Evolutionary conservation across 1,140 invertebrate species (phyloP).

Genomic region (Drosophila kepulauana): DNA sequence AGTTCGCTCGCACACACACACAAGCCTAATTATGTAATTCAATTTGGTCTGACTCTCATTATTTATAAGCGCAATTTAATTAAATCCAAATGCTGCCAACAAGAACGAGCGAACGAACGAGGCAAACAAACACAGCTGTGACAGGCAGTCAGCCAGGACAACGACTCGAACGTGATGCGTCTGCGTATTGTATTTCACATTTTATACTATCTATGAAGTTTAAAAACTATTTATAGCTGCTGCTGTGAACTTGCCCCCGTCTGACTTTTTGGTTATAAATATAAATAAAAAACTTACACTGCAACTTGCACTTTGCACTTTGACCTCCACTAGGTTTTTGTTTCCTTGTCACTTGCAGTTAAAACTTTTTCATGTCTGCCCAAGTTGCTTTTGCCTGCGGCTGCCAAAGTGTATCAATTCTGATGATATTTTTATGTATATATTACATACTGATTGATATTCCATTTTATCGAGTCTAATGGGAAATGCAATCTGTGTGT

Average conservation of each 20-base stretch:
- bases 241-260: constrained; percentile 15
- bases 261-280: constrained; percentile 18
- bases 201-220: neutral
- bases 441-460: constrained; percentile 25
- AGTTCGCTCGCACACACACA: constrained; percentile 13
- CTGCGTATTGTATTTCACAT: neutral
- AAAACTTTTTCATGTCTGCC: constrained; percentile 42
- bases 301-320: constrained; percentile 41
- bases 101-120: no score
- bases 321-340: constrained; percentile 3
- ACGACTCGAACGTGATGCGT: neutral
- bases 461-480: constrained; percentile 11
- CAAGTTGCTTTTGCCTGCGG: neutral
- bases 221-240: constrained; percentile 28
- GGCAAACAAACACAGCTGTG: constrained; percentile 4
- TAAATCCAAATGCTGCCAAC: constrained; percentile 60
- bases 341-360: constrained; percentile 51
- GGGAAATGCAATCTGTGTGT: constrained; percentile 18
- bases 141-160: constrained; percentile 5
- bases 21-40: constrained; percentile 70
- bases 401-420: neutral
- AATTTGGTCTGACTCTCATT: constrained; percentile 55
- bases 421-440: neutral
- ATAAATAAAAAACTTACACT: constrained; percentile 32
- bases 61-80: constrained; percentile 77